Percentiles rank a stretch among this genome's conserved stretches.
Evolutionary conservation across 2,888 invertebrate genomes (phyloP).

Genomic region (Drosophila birchii): DNA sequence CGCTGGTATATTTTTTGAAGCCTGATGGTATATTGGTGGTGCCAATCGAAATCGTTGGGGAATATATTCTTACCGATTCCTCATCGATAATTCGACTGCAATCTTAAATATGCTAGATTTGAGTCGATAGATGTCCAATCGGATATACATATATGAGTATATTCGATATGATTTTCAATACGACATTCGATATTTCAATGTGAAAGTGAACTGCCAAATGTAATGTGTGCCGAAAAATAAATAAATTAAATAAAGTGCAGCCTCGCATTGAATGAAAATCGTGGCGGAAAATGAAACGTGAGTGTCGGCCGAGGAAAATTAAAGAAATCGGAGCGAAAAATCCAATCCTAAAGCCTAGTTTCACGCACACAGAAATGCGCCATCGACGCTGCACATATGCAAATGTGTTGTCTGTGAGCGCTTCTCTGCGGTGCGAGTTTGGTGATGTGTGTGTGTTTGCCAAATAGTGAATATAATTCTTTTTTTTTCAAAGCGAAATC

Average conservation of each 20-base stretch:
- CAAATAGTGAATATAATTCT: slow-evolving; percentile 53
- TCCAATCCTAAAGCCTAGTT: slow-evolving; percentile 45
- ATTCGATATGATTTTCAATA: background rate
- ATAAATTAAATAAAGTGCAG: background rate
- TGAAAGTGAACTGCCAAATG: slow-evolving; percentile 34
- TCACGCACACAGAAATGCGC: slow-evolving; percentile 20
- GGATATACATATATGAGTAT: background rate
- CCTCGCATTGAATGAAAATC: slow-evolving; percentile 20
- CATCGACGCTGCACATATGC: slow-evolving; percentile 56
- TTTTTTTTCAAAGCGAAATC: slow-evolving; percentile 67
- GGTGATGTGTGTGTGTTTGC: slow-evolving; percentile 52
- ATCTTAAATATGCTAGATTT: too few relatives aligned
- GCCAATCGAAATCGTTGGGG: background rate
- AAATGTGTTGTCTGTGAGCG: slow-evolving; percentile 64
- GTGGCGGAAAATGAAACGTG: slow-evolving; percentile 51
- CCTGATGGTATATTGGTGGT: background rate
- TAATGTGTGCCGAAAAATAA: slow-evolving; percentile 11
- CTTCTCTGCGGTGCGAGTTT: slow-evolving; percentile 11
- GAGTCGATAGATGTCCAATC: background rate
- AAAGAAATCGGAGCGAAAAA: background rate
- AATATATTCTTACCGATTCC: too few relatives aligned
- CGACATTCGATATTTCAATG: slow-evolving; percentile 14
- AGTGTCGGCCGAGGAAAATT: slow-evolving; percentile 11
- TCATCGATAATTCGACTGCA: too few relatives aligned
- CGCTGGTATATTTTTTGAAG: background rate